phyloP scores from a whole-genome alignment of 2,797 vertebrate species.

The Hyperoplus immaculatus region DNA sequence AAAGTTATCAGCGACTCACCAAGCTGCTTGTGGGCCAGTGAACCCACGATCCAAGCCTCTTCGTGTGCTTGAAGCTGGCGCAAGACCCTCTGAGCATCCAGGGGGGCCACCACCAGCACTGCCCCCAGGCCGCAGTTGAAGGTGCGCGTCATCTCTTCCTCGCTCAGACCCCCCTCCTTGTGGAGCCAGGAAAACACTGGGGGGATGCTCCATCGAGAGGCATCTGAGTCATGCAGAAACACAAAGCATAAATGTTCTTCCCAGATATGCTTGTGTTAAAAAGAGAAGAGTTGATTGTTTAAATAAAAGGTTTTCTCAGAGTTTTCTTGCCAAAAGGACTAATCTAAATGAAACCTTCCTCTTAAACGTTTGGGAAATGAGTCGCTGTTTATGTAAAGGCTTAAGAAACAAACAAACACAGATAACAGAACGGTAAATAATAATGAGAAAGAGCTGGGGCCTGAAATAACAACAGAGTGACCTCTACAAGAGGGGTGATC shows the following conservation, averaged over 20 bases:
- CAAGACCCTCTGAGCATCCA: slow-evolving; percentile 86
- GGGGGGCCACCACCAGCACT: slow-evolving; percentile 88
- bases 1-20: slow-evolving; percentile 75
- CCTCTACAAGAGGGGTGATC: background rate
- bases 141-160: slow-evolving; percentile 93
- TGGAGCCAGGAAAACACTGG: slow-evolving; percentile 94
- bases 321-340: no score
- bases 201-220: slow-evolving; percentile 91
- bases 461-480: background rate
- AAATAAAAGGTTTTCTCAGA: no score
- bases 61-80: slow-evolving; percentile 83
- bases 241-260: background rate
- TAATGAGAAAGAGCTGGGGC: background rate
- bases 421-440: slow-evolving; percentile 1
- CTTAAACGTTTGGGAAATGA: no score
- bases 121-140: slow-evolving; percentile 97
- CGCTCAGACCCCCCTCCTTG: slow-evolving; percentile 88
- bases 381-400: no score
- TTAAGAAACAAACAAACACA: no score
- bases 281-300: no score
- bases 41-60: slow-evolving; percentile 92
- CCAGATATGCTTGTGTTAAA: no score
- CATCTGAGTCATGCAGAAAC: slow-evolving; percentile 83
- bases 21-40: slow-evolving; percentile 80
- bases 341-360: no score